phyloP scores from a whole-genome alignment of 2,888 invertebrate species.

The Eilema depressum region DNA sequence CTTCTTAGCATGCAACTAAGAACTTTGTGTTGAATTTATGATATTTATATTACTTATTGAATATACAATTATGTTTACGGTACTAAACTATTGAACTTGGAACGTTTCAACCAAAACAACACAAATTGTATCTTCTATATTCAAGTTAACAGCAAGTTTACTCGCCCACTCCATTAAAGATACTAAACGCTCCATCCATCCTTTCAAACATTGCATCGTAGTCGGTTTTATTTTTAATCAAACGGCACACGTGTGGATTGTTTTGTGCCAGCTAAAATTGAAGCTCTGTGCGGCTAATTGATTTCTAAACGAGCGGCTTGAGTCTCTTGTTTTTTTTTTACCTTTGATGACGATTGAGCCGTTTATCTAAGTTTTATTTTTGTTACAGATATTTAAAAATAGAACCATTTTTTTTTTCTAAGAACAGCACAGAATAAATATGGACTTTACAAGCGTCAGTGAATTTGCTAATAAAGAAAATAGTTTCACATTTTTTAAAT shows the following conservation, averaged over 20 bases:
- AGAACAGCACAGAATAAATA: neutral
- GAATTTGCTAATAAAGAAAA: neutral
- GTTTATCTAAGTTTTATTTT: constrained; percentile 38
- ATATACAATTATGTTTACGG: neutral
- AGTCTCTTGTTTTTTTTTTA: constrained; percentile 54
- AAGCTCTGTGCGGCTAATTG: constrained; percentile 79
- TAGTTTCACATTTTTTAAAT: neutral
- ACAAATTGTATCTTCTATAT: neutral
- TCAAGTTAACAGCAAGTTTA: constrained; percentile 11
- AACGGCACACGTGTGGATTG: constrained; percentile 70
- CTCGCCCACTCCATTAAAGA: neutral
- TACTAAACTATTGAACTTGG: too few species aligned
- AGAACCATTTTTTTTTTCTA: neutral
- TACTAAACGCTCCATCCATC: constrained; percentile 56
- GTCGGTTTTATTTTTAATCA: constrained; percentile 78
- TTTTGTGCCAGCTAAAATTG: constrained; percentile 67
- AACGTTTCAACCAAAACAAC: neutral
- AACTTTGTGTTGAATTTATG: too few species aligned
- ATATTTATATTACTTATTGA: too few species aligned
- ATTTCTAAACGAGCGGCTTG: constrained; percentile 72
- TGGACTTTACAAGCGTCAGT: neutral
- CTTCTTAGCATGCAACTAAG: too few species aligned
- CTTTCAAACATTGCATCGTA: constrained; percentile 72
- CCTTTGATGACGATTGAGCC: constrained; percentile 70
- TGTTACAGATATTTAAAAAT: neutral